Base-by-base conservation (phyloP, 2,888 invertebrate species). In the Pandemis cinnamomeana region DNA sequence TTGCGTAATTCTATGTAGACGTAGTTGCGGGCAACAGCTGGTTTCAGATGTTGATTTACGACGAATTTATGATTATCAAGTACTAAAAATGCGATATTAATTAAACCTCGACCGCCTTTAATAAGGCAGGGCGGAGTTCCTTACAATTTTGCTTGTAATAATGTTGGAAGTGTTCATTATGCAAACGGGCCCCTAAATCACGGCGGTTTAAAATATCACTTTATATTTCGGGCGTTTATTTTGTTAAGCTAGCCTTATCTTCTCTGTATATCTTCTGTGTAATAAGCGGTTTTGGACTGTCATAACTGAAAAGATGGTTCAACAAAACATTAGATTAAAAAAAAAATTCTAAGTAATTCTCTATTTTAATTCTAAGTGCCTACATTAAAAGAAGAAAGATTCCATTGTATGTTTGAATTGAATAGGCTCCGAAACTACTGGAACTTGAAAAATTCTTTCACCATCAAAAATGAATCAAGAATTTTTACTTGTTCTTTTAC, bases 171-270 rank as follows among this genome's bases (percentile, higher is more conserved):
- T 27, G 53, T 62, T 71, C 70, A 67, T 74, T 74, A 74, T 71
- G 74, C 74, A 61, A 66, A 53, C 69, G 36, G 60, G 60, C 20
- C 20, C 51, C 58, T 74, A 71, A 67, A 74, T 74, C 67, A 74
- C 13, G 48, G 48, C 58, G 67, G 48, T 74, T 67, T 71, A 71
- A 70, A 74, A 74, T 70, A 73, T 66, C 69, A 69, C 73, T 69
- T 42, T 70, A 73, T 73, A 67, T 69, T 69, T 73, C 46, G n/a
- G 67, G 64, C 72, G 72, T 69, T 69, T 73, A 64, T 69, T 64
- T 58, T 69, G 15, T 41, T 53, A 67, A 63, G 64, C 27, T 42
- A 27, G 64, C 27, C 61, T 71, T 46, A 73, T 73, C 69, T 72
- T 58, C 8, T 36, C 42, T 11, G 41, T 72, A 42, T 69, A 68